These are phyloP conservation scores for Sycophaga agraensis DNA, from an alignment of 1,140 invertebrate species.

Conservation along the genomic window DNA sequence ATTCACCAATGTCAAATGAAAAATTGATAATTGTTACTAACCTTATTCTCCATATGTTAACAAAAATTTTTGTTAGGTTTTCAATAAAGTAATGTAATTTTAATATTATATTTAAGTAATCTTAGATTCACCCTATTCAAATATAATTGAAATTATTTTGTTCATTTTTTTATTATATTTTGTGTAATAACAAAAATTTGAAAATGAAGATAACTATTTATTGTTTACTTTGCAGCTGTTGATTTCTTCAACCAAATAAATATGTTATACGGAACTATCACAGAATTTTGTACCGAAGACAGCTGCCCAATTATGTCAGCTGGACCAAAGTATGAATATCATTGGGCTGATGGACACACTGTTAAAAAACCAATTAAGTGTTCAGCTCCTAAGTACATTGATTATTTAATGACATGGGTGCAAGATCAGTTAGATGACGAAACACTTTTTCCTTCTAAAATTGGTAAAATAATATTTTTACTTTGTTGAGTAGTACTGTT, in stretches of 20 bases:
- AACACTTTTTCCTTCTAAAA: slow-evolving; percentile 97
- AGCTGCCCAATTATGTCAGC: slow-evolving; percentile 97
- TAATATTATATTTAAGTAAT: too few species aligned
- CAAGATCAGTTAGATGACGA: slow-evolving; percentile 99
- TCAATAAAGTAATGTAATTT: too few species aligned
- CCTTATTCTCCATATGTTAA: too few species aligned
- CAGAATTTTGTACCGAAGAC: slow-evolving; percentile 98
- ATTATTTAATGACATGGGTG: slow-evolving; percentile 99
- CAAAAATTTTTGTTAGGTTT: too few species aligned
- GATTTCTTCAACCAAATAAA: slow-evolving; percentile 99
- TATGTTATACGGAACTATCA: slow-evolving; percentile 99
- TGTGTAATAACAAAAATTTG: too few species aligned
- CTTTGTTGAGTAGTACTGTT: background rate
- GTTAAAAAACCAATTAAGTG: slow-evolving; percentile 99
- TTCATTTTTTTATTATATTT: too few species aligned
- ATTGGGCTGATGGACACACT: slow-evolving; percentile 98
- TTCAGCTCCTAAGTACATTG: slow-evolving; percentile 98
- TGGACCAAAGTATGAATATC: slow-evolving; percentile 99
- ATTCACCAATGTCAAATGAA: too few species aligned
- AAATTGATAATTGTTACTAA: too few species aligned
- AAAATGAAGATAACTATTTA: too few species aligned
- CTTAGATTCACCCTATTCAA: too few species aligned
- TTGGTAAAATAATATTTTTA: slow-evolving; percentile 67
- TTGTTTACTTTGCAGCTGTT: slow-evolving; percentile 72
- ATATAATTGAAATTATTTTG: too few species aligned